Conservation (phyloP, 2,797 vertebrate genomes). For the Adrianichthys oophorus region DNA sequence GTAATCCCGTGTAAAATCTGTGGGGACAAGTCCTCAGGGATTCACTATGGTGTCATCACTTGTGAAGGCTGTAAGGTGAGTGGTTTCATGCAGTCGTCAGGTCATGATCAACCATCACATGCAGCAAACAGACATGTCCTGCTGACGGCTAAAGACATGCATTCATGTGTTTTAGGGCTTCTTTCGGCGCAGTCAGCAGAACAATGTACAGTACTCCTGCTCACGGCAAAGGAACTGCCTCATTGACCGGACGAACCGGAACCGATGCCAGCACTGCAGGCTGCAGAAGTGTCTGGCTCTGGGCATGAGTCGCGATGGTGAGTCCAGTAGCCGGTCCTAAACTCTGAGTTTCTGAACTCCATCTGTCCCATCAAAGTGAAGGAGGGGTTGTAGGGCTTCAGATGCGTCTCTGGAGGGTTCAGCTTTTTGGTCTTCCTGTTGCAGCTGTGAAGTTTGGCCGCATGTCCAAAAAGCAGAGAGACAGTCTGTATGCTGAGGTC, state of each 20-base stretch:
- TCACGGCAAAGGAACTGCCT: slow-evolving; percentile 91
- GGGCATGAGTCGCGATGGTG: slow-evolving; percentile 93
- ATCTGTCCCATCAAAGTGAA: slow-evolving; percentile 10
- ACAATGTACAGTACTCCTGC: slow-evolving; percentile 92
- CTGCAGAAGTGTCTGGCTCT: slow-evolving; percentile 91
- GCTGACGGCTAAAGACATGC: not conserved
- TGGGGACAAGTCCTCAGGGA: slow-evolving; percentile 92
- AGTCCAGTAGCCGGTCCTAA: slow-evolving; percentile 50
- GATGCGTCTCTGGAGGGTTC: slow-evolving; percentile 9
- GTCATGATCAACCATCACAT: not conserved
- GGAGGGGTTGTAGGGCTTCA: slow-evolving; percentile 1
- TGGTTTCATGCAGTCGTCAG: not conserved
- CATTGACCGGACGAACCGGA: slow-evolving; percentile 92
- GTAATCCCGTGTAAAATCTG: slow-evolving; percentile 95
- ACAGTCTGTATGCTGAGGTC: slow-evolving; percentile 91
- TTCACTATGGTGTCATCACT: slow-evolving; percentile 94
- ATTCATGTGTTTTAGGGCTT: slow-evolving; percentile 79
- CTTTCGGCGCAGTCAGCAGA: slow-evolving; percentile 92
- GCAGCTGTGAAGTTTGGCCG: slow-evolving; percentile 92
- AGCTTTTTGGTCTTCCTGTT: not conserved
- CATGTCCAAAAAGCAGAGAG: slow-evolving; percentile 94
- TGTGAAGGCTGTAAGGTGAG: slow-evolving; percentile 96
- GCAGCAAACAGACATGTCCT: not conserved
- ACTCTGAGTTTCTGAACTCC: slow-evolving; percentile 17
- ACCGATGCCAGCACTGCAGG: slow-evolving; percentile 93